These are phyloP conservation scores for Hydrophis major DNA, from an alignment of 2,797 vertebrate species.

Conservation along the genomic window DNA sequence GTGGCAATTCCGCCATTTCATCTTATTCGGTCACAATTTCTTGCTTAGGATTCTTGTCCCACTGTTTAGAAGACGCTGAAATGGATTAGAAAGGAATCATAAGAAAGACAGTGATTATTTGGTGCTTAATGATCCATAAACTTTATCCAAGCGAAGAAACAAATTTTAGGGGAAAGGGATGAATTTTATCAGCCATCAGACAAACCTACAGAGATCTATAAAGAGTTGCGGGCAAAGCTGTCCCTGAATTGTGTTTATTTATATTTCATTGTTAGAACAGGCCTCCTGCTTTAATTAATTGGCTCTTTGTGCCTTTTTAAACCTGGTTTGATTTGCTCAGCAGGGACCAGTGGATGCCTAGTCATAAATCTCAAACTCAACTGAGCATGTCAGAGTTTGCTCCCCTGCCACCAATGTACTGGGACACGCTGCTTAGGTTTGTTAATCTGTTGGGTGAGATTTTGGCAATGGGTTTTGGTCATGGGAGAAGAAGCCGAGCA, in stretches of 20 bases:
- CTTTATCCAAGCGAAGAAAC: slow-evolving; percentile 1
- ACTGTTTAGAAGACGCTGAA: slow-evolving; percentile 40
- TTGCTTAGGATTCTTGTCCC: slow-evolving; percentile 46
- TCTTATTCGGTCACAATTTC: slow-evolving; percentile 70
- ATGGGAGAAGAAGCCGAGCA: background rate
- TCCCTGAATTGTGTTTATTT: background rate
- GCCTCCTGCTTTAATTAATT: background rate
- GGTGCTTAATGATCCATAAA: slow-evolving; percentile 53
- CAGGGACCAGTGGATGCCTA: background rate
- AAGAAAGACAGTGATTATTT: slow-evolving; percentile 45
- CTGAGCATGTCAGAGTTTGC: background rate
- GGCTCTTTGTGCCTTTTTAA: background rate
- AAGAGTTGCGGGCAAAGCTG: background rate
- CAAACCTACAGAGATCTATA: background rate
- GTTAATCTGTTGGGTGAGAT: background rate
- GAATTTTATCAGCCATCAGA: too few species aligned
- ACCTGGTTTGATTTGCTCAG: background rate
- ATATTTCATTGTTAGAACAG: background rate
- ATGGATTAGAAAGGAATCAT: slow-evolving; percentile 24
- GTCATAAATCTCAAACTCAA: background rate
- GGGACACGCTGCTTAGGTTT: background rate
- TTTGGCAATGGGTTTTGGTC: background rate
- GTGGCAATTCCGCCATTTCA: slow-evolving; percentile 20
- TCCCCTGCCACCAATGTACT: background rate
- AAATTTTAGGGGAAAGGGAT: background rate